Percentiles rank a stretch among this genome's conserved stretches.
Conservation (phyloP, 2,113 vertebrate genomes). For the Miniopterus natalensis region DNA sequence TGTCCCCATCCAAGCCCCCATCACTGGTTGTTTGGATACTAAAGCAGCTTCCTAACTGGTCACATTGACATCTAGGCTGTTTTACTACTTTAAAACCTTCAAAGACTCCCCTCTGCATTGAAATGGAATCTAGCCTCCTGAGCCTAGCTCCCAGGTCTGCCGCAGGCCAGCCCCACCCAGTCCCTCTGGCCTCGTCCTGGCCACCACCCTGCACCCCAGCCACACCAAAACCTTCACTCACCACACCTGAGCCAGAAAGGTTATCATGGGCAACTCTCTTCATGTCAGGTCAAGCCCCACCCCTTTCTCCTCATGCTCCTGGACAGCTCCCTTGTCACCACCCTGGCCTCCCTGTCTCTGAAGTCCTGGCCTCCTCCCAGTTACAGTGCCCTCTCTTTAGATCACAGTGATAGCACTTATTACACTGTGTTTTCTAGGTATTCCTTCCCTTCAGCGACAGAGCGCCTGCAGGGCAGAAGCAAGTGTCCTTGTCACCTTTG, state of each 20-base stretch:
- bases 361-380: not conserved
- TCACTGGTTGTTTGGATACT: not conserved
- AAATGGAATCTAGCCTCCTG: not conserved
- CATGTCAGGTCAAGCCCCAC: not conserved
- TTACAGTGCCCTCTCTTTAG: not conserved
- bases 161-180: accelerated
- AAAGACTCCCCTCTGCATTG: not conserved
- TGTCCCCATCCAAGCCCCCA: not conserved
- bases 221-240: not conserved
- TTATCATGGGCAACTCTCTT: not conserved
- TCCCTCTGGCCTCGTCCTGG: not conserved
- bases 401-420: not conserved
- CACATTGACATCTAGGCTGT: not conserved
- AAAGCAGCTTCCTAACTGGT: not conserved
- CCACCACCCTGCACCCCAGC: not conserved
- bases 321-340: not conserved
- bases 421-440: not conserved
- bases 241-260: too few species aligned
- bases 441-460: not conserved
- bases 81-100: not conserved
- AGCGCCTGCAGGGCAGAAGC: not conserved
- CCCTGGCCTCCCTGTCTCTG: not conserved
- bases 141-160: not conserved
- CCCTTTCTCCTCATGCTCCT: not conserved
- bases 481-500: not conserved